phyloP scores from a whole-genome alignment of 2,888 invertebrate species.

The Gymnosoma rotundatum region DNA sequence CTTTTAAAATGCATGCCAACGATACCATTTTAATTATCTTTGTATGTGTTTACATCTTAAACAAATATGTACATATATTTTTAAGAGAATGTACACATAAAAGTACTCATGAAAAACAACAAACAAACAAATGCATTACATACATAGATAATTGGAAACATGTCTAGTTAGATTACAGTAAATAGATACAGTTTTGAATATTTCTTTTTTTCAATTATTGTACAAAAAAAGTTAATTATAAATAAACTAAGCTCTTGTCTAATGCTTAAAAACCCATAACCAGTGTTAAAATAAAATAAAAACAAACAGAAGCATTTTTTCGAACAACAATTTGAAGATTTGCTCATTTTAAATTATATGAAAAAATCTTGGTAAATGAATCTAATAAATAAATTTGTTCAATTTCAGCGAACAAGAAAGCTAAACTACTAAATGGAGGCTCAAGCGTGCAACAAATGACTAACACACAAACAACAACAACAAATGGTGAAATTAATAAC shows the following conservation, averaged over 20 bases:
- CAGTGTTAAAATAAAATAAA: conserved; percentile 43
- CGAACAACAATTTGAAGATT: conserved; percentile 23
- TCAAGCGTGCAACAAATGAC: conserved; percentile 72
- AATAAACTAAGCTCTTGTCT: conserved; percentile 28
- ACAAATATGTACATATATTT: background rate
- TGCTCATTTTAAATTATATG: conserved; percentile 27
- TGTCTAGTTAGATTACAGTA: conserved; percentile 33
- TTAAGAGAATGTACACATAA: conserved; percentile 13
- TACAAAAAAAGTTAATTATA: conserved; percentile 27
- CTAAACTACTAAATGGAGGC: conserved; percentile 82
- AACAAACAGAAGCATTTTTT: conserved; percentile 31
- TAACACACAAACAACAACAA: conserved; percentile 51
- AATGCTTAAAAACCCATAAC: conserved; percentile 64
- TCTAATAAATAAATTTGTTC: conserved; percentile 81
- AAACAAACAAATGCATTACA: conserved; percentile 25
- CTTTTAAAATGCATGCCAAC: conserved; percentile 64
- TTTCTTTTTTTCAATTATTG: conserved; percentile 31
- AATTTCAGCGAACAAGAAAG: conserved; percentile 83
- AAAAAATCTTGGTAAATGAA: conserved; percentile 53
- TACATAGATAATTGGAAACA: background rate
- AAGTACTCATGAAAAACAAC: conserved; percentile 2
- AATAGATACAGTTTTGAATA: conserved; percentile 59
- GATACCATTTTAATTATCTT: conserved; percentile 18
- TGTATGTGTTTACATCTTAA: background rate
- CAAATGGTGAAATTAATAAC: conserved; percentile 63